These are phyloP conservation scores for Eupithecia pulchellata DNA, from an alignment of 2,888 invertebrate species.

Conservation along the genomic window DNA sequence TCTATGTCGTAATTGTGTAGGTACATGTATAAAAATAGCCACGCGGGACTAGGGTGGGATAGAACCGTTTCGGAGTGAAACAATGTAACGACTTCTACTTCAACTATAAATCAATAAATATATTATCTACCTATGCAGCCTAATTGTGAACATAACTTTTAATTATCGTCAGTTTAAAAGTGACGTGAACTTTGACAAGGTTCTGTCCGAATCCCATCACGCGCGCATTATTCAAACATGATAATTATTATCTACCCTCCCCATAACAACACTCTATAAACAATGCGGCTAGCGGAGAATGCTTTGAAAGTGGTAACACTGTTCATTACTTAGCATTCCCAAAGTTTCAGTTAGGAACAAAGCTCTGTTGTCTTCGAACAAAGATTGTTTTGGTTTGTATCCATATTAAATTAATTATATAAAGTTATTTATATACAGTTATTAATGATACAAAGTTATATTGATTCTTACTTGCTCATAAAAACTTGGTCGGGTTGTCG, in stretches of 20 bases:
- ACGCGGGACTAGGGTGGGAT: too few relatives aligned
- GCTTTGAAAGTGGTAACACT: constrained; percentile 15
- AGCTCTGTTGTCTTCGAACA: neutral
- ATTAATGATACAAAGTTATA: too few relatives aligned
- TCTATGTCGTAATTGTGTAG: too few relatives aligned
- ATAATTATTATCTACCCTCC: neutral
- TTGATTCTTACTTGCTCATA: too few relatives aligned
- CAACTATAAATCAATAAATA: too few relatives aligned
- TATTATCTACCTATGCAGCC: too few relatives aligned
- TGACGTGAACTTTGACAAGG: neutral
- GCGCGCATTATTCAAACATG: neutral
- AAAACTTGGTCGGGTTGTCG: too few relatives aligned
- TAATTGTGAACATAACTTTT: neutral
- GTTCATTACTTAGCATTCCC: constrained; percentile 23
- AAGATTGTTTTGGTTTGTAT: constrained; percentile 5
- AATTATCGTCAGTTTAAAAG: neutral
- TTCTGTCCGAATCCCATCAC: neutral
- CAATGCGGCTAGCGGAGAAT: neutral
- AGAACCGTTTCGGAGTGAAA: too few relatives aligned
- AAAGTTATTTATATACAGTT: neutral
- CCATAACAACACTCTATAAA: neutral
- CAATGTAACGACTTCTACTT: too few relatives aligned
- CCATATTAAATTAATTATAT: neutral
- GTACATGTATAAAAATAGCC: too few relatives aligned
- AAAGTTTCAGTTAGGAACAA: constrained; percentile 16